Conservation (phyloP, 1,140 invertebrate species). For the Goniozus legneri region DNA sequence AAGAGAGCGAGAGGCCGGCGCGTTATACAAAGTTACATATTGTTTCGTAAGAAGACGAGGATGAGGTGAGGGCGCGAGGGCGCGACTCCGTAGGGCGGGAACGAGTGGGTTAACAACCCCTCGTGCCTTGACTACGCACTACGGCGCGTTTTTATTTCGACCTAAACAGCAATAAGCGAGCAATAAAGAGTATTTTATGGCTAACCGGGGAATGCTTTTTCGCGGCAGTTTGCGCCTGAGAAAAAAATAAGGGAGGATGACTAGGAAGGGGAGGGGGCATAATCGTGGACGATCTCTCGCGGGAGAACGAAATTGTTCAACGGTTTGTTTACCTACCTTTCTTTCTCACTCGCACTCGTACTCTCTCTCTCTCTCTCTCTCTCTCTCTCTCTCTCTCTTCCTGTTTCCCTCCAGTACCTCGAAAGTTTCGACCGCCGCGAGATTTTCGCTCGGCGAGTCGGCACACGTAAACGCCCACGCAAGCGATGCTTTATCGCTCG, state of each 20-base stretch:
- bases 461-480: no score
- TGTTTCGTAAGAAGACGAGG: slow-evolving; percentile 11
- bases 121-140: slow-evolving; percentile 1
- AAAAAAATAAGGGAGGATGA: no score
- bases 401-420: not conserved
- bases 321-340: not conserved
- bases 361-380: slow-evolving; percentile 13
- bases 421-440: no score
- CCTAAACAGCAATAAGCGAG: slow-evolving; percentile 21
- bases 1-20: slow-evolving; percentile 9
- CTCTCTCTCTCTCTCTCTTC: slow-evolving; percentile 2
- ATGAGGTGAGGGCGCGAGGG: not conserved
- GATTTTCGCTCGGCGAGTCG: no score
- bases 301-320: not conserved
- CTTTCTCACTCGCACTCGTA: not conserved
- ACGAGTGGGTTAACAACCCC: not conserved
- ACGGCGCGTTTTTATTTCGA: slow-evolving; percentile 7
- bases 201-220: slow-evolving; percentile 3
- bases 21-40: slow-evolving; percentile 19
- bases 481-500: no score
- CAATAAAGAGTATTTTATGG: slow-evolving; percentile 23
- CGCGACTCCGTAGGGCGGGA: not conserved
- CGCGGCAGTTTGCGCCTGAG: slow-evolving; percentile 1
- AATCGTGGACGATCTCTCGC: no score
- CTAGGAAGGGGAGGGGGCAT: no score